Base-by-base conservation (phyloP, 2,113 vertebrate species). In the Lichenostomus cassidix region DNA sequence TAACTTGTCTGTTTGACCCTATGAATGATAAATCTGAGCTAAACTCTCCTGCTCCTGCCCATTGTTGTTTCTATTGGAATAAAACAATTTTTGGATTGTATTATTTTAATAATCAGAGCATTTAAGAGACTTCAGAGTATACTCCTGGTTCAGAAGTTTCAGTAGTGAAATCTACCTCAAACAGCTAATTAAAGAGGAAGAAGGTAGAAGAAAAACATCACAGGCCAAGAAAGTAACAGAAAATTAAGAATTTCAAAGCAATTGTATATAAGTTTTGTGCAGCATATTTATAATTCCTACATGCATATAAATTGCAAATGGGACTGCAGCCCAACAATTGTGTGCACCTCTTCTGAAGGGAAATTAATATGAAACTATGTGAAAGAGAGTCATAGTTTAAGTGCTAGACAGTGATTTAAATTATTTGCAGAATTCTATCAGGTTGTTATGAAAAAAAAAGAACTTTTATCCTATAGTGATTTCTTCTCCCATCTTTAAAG, bases 401-500 rank as follows among this genome's bases (percentile, higher is more conserved):
- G n/a, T 46, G 29, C 13, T 64, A 21, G 33, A 33, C 2, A 5
- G 16, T 14, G 18, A 70, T 55, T 52, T 24, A 47, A 76, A 39
- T 67, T 64, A 55, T 53, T 63, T 37, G 55, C 53, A 80, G 27
- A 91, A 75, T 55, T 78, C 23, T 62, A 7, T 70, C n/a, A 41
- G 9, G 24, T 77, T 67, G 15, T 52, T 80, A 62, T 9, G 5
- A 52, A 60, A 42, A 83, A 59, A 80, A 69, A 25, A 70, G 8
- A 37, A 60, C 37, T 92, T 65, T 63, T 67, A 62, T 29, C 23
- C 25, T 67, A 15, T 7, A 27, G 10, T 7, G 1, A 41, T 49
- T 62, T 85, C 17, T 94, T 44, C 11, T 63, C 6, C 10, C 79
- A 46, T 91, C 92, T 78, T 92, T 95, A 81, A 93, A 98, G 97